Conservation (phyloP, 2,113 vertebrate species). For the Antennarius striatus region DNA sequence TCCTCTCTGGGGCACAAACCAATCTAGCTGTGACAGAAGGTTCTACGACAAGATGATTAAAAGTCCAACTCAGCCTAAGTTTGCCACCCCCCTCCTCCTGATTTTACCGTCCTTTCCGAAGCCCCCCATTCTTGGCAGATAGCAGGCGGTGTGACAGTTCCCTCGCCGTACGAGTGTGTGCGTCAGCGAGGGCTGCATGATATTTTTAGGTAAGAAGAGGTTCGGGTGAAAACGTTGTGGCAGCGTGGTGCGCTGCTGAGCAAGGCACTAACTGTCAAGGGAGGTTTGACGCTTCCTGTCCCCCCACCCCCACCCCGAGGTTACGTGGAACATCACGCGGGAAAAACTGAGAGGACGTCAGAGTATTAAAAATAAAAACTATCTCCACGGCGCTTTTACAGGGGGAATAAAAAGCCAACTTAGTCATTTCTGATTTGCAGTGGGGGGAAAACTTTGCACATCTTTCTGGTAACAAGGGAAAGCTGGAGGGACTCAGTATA, state of each 20-base stretch:
- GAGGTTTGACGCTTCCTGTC: background rate
- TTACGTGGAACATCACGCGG: background rate
- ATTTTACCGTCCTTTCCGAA: slow-evolving; percentile 34
- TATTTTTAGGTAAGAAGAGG: slow-evolving; percentile 7
- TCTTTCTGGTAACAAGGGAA: slow-evolving; percentile 2
- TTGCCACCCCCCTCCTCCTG: slow-evolving; percentile 32
- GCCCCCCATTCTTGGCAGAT: slow-evolving; percentile 30
- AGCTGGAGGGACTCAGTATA: slow-evolving; percentile 22
- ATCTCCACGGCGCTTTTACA: background rate
- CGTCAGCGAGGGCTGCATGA: slow-evolving; percentile 3
- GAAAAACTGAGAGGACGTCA: slow-evolving; percentile 10
- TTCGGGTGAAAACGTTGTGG: slow-evolving; percentile 12
- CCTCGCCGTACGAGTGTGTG: background rate
- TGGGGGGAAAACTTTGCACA: slow-evolving; percentile 17
- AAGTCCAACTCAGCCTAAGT: slow-evolving; percentile 14
- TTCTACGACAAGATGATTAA: slow-evolving; percentile 46
- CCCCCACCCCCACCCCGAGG: no score
- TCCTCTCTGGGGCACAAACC: slow-evolving; percentile 43
- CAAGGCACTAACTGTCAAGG: slow-evolving; percentile 15
- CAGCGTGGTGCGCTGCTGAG: slow-evolving; percentile 25
- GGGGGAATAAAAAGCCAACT: slow-evolving; percentile 13
- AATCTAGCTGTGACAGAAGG: slow-evolving; percentile 46
- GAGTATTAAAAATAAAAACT: background rate
- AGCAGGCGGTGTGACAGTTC: slow-evolving; percentile 3
- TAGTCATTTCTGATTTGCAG: slow-evolving; percentile 7